These are phyloP conservation scores for Taxidea taxus DNA, from an alignment of 2,113 vertebrate genomes.

Conservation along the genomic window DNA sequence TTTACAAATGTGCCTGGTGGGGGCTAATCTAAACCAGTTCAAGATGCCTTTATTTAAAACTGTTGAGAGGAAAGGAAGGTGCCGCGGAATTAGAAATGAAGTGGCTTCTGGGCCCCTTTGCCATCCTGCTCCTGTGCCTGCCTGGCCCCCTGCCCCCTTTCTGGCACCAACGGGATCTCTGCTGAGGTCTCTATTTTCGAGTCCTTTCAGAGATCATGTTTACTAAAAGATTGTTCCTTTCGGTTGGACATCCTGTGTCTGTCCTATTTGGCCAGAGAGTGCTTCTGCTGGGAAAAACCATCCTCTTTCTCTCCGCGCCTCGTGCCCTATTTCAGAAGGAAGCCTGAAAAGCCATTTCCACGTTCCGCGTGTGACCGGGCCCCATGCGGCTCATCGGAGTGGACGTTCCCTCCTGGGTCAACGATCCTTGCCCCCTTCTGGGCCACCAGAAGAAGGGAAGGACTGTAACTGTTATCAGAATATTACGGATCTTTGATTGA, in stretches of 20 bases:
- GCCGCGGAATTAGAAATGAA: conserved; percentile 66
- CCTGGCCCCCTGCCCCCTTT: background rate
- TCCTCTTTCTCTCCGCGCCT: background rate
- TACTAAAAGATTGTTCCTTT: conserved; percentile 33
- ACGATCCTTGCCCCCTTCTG: background rate
- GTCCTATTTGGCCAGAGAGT: conserved; percentile 50
- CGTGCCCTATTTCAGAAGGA: conserved; percentile 21
- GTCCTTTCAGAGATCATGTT: conserved; percentile 69
- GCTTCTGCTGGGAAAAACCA: conserved; percentile 2
- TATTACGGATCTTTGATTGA: background rate
- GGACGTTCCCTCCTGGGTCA: background rate
- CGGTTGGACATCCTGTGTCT: conserved; percentile 53
- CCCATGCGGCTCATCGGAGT: background rate
- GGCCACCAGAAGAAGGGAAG: background rate
- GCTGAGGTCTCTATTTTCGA: conserved; percentile 46
- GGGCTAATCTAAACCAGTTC: conserved; percentile 76
- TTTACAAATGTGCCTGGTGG: conserved; percentile 81
- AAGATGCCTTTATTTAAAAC: conserved; percentile 76
- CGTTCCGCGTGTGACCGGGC: background rate
- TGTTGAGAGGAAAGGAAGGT: conserved; percentile 67
- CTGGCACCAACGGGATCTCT: conserved; percentile 21
- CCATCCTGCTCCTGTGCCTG: background rate
- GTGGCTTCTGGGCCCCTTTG: conserved; percentile 40
- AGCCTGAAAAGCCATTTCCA: background rate
- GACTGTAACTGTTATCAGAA: background rate